These are phyloP conservation scores for Leucosticte australis DNA, from an alignment of 2,113 vertebrate species.

Conservation along the genomic window DNA sequence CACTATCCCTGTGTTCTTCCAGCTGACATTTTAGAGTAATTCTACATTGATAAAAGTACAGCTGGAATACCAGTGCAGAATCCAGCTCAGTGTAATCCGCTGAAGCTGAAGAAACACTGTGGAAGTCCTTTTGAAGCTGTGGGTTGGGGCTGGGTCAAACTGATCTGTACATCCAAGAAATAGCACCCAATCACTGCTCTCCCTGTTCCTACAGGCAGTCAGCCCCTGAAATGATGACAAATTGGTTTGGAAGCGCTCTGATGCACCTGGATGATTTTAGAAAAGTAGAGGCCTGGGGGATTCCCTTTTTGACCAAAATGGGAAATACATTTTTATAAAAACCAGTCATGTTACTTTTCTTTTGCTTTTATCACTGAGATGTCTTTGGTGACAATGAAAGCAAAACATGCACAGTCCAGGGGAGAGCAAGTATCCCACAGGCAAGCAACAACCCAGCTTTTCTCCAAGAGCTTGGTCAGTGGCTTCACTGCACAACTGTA, in stretches of 20 bases:
- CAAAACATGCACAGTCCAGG: neutral
- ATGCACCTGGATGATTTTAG: slow-evolving; percentile 27
- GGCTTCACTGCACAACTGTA: neutral
- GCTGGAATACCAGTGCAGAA: neutral
- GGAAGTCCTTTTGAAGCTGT: neutral
- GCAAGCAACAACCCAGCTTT: neutral
- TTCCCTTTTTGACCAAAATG: neutral
- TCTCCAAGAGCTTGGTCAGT: neutral
- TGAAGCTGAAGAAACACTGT: neutral
- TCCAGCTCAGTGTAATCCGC: neutral
- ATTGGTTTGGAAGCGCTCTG: slow-evolving; percentile 4
- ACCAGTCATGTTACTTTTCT: neutral
- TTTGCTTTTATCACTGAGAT: neutral
- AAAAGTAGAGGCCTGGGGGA: neutral
- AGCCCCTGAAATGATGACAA: slow-evolving; percentile 6
- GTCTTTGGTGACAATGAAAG: neutral
- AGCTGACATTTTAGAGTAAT: slow-evolving; percentile 5
- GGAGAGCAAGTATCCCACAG: neutral
- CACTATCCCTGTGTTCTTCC: neutral
- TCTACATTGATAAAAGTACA: neutral
- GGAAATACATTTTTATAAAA: neutral
- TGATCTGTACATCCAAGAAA: neutral
- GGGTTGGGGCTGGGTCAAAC: neutral
- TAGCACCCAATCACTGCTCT: neutral
- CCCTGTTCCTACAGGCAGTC: neutral